A percentile compares a stretch with the other conserved stretches of the same genome.
Evolutionary conservation across 2,888 invertebrate species (phyloP).

Genomic region (Galeopsomyia nigrocyanea): DNA sequence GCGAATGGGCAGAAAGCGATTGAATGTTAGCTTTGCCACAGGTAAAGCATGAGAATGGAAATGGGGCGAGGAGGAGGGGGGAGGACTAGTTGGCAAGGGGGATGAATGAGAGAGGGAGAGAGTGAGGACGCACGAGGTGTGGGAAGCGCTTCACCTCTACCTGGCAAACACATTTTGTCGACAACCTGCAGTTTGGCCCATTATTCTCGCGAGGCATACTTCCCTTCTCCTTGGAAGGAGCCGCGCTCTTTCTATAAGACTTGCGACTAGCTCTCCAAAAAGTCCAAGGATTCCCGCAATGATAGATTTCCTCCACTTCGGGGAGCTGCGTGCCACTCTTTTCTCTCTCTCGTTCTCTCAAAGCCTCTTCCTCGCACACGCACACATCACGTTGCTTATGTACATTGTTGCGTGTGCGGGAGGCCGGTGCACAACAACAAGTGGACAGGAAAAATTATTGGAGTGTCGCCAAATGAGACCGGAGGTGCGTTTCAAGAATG

Average conservation of each 20-base stretch:
- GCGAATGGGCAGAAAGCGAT: no score
- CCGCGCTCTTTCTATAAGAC: conserved; percentile 34
- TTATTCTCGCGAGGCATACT: conserved; percentile 16
- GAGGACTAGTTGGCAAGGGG: conserved; percentile 37
- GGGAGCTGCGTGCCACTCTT: conserved; percentile 16
- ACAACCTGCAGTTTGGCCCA: conserved; percentile 15
- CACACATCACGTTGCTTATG: conserved; percentile 5
- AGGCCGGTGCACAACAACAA: no score
- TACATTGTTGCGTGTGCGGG: neutral
- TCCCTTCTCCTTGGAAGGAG: conserved; percentile 12
- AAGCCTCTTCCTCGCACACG: neutral
- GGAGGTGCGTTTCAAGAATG: conserved; percentile 20
- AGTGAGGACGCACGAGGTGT: conserved; percentile 41
- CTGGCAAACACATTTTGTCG: conserved; percentile 30
- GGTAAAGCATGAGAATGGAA: conserved; percentile 38
- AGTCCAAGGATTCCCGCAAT: conserved; percentile 25
- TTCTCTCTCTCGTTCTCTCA: conserved; percentile 3
- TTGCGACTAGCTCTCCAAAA: conserved; percentile 30
- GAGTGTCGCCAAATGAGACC: conserved; percentile 14
- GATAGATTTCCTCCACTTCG: conserved; percentile 37
- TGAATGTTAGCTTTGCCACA: conserved; percentile 6
- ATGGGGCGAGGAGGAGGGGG: conserved; percentile 40
- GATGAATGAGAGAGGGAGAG: conserved; percentile 29
- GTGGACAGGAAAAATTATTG: conserved; percentile 22
- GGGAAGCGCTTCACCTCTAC: conserved; percentile 50